Base-by-base conservation (phyloP, 1,140 invertebrate species). In the Drosophila varians region DNA sequence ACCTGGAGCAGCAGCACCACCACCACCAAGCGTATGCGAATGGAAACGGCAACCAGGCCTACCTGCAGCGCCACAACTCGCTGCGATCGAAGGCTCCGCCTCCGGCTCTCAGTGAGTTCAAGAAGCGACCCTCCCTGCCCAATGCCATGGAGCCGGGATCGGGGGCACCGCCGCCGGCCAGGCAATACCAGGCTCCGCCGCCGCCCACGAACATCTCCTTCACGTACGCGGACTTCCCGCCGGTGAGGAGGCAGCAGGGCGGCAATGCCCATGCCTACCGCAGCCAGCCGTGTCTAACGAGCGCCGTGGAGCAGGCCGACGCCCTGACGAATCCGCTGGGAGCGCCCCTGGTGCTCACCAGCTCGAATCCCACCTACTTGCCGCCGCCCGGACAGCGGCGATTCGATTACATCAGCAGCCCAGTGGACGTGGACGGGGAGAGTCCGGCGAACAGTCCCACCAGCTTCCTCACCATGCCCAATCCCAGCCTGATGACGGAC, bases 171-270 rank as follows among this genome's bases (percentile, higher is more conserved):
- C 43, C 36, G n/a, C 46, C 34, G 1, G n/a, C 5, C 56, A 34
- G 3, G 42, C 56, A 18, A 7, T 7, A 34, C 12, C 58, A 52
- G 9, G 38, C 68, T 3, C 82, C 76, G 4, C 89, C 88, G 4
- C 64, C 72, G 1, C 89, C 89, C n/a, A 90, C 89, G 2, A 90
- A 90, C 26, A 89, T 90, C 4, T 90, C 89, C 1, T 90, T 90
- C 14, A 89, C 68, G 0, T 90, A 90, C 34, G 78, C 78, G 0
- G 82, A 90, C 4, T 75, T 72, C 4, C 28, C 74, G 1, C 73
- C 82, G 0, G 40, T 58, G 21, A 47, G 51, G 1, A 47, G 56
- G 0, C 42, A 34, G 6, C n/a, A 46, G 7, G 26, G 21, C 2
- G 23, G n/a, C 11, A 55, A 43, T 26, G 42, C 40, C 3, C 60